These are phyloP conservation scores for Elymnias hypermnestra DNA, from an alignment of 1,140 invertebrate species.

Conservation along the genomic window DNA sequence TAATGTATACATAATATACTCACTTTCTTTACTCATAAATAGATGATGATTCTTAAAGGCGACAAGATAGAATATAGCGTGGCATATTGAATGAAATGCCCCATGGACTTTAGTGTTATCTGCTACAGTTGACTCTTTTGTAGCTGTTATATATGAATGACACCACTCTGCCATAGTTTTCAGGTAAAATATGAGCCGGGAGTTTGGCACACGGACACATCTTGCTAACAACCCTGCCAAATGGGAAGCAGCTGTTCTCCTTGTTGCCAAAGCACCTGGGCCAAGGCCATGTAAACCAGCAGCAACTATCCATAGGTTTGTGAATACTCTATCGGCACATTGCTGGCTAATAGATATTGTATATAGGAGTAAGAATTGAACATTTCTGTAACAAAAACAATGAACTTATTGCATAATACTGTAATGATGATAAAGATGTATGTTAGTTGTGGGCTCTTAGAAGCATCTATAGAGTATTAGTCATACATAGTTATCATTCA, in stretches of 20 bases:
- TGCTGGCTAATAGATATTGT: conserved; percentile 67
- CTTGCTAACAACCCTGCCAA: conserved; percentile 61
- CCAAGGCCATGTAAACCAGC: conserved; percentile 50
- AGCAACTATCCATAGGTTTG: conserved; percentile 52
- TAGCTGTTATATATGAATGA: conserved; percentile 66
- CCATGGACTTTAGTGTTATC: conserved; percentile 80
- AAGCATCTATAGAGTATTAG: too few relatives aligned
- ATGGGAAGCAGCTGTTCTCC: conserved; percentile 61
- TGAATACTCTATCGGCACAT: conserved; percentile 56
- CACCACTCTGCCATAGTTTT: conserved; percentile 70
- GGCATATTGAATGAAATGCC: conserved; percentile 93
- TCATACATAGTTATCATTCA: too few relatives aligned
- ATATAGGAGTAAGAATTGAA: conserved; percentile 70
- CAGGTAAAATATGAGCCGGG: conserved; percentile 54
- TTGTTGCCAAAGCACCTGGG: conserved; percentile 55
- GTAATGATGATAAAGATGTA: too few relatives aligned
- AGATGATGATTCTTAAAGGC: conserved; percentile 91
- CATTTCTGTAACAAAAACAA: conserved; percentile 43
- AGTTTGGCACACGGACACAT: conserved; percentile 53
- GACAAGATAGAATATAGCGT: conserved; percentile 93
- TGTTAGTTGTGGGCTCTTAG: too few relatives aligned
- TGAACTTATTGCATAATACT: too few relatives aligned
- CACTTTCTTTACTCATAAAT: conserved; percentile 84
- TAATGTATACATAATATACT: conserved; percentile 42
- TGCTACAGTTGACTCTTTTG: conserved; percentile 50